phyloP scores from a whole-genome alignment of 2,113 vertebrate genomes.

The Passerina amoena region DNA sequence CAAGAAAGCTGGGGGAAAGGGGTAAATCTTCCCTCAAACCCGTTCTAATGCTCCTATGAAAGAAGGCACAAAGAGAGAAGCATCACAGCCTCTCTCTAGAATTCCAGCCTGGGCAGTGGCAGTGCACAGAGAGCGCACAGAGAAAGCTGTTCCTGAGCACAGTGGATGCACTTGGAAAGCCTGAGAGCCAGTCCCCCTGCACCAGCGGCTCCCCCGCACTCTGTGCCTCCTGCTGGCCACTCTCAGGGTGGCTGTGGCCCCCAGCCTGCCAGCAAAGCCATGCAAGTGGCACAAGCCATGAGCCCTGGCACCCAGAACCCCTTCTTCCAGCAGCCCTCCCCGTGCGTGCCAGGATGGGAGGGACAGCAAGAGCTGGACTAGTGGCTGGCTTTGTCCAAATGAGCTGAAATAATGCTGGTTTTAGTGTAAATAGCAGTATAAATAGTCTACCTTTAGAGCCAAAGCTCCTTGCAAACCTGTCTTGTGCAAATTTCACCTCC shows the following conservation, averaged over 20 bases:
- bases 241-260: not conserved
- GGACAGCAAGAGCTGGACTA: not conserved
- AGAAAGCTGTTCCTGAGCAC: not conserved
- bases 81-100: not conserved
- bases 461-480: not conserved
- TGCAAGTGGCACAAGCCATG: not conserved
- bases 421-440: not conserved
- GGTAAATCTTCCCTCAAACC: not conserved
- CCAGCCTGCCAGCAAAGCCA: not conserved
- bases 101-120: not conserved
- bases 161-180: not conserved
- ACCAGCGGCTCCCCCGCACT: fast-evolving
- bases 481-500: not conserved
- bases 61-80: not conserved
- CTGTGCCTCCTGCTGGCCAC: not conserved
- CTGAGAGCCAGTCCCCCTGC: fast-evolving
- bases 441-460: not conserved
- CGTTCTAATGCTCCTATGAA: not conserved
- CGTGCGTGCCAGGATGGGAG: not conserved
- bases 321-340: not conserved
- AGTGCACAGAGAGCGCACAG: not conserved
- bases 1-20: not conserved
- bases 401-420: not conserved
- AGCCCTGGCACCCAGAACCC: not conserved
- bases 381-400: not conserved